Percentiles rank a stretch among this genome's conserved stretches.
phyloP scores from a whole-genome alignment of 2,113 vertebrate species.

The Scomber japonicus region DNA sequence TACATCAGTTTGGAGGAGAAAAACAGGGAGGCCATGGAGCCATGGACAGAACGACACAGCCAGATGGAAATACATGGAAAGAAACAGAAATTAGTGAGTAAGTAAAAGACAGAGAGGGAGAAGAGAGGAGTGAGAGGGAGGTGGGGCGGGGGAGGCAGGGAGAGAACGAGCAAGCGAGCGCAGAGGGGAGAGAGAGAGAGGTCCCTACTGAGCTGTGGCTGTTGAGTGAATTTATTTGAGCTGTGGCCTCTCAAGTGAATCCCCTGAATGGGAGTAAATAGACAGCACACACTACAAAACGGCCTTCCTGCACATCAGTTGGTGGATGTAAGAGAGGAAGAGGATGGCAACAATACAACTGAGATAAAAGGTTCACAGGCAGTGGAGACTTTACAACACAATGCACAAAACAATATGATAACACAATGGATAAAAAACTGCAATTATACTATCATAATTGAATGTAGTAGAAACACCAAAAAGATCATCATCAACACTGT shows the following conservation, averaged over 20 bases:
- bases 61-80: slow-evolving; percentile 40
- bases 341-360: slow-evolving; percentile 58
- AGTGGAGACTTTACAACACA: slow-evolving; percentile 43
- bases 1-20: slow-evolving; percentile 28
- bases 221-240: slow-evolving; percentile 82
- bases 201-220: slow-evolving; percentile 73
- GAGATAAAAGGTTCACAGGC: slow-evolving; percentile 58
- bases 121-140: slow-evolving; percentile 31
- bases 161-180: slow-evolving; percentile 51
- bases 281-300: slow-evolving; percentile 71
- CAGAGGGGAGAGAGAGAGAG: slow-evolving; percentile 1
- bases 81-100: slow-evolving; percentile 45
- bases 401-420: slow-evolving; percentile 52
- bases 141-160: slow-evolving; percentile 18
- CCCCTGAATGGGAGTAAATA: slow-evolving; percentile 80
- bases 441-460: slow-evolving; percentile 5
- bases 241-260: slow-evolving; percentile 80
- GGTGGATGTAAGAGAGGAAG: slow-evolving; percentile 54
- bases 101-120: slow-evolving; percentile 27
- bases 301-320: slow-evolving; percentile 72
- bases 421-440: slow-evolving; percentile 1
- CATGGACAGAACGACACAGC: slow-evolving; percentile 8
- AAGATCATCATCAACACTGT: too few relatives aligned
- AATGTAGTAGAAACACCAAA: slow-evolving; percentile 7
- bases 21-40: slow-evolving; percentile 18